Conservation (phyloP, 2,888 invertebrate species). For the Ceraclea dissimilis region DNA sequence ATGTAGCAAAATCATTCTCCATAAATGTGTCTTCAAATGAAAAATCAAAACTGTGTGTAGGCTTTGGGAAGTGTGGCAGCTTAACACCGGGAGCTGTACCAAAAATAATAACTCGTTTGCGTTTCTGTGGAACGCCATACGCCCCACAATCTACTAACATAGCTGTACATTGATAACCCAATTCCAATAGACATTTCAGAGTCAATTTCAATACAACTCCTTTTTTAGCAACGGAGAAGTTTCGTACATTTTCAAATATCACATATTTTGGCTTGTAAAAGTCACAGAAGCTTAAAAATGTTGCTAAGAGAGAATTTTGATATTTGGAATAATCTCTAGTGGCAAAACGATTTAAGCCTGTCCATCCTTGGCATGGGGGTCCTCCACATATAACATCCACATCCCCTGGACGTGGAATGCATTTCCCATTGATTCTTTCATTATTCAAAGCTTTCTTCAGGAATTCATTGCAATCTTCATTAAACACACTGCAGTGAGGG, state of each 20-base stretch:
- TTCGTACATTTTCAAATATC: conserved; percentile 48
- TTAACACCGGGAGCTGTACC: conserved; percentile 47
- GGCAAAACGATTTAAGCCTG: conserved; percentile 48
- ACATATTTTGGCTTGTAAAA: conserved; percentile 47
- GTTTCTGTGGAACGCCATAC: conserved; percentile 48
- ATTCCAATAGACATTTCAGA: conserved; percentile 39
- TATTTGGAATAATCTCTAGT: conserved; percentile 42
- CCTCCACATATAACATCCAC: conserved; percentile 49
- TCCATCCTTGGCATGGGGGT: conserved; percentile 52
- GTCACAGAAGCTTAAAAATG: conserved; percentile 47
- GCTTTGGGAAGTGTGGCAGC: conserved; percentile 44
- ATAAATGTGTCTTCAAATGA: neutral
- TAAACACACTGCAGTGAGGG: conserved; percentile 41
- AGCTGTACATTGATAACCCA: conserved; percentile 50
- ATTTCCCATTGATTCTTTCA: conserved; percentile 24
- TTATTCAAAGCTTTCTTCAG: conserved; percentile 25
- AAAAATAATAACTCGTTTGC: conserved; percentile 44
- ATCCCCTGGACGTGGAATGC: conserved; percentile 42
- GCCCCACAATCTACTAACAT: conserved; percentile 48
- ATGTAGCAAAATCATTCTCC: neutral
- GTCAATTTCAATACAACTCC: conserved; percentile 44
- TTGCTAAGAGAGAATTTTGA: conserved; percentile 47
- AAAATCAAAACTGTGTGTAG: conserved; percentile 38
- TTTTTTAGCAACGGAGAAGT: conserved; percentile 45
- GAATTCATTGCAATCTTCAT: conserved; percentile 41